Percentiles rank a stretch among this genome's conserved stretches.
Evolutionary conservation across 2,888 invertebrate genomes (phyloP).

Genomic region (Notodonta dromedarius): DNA sequence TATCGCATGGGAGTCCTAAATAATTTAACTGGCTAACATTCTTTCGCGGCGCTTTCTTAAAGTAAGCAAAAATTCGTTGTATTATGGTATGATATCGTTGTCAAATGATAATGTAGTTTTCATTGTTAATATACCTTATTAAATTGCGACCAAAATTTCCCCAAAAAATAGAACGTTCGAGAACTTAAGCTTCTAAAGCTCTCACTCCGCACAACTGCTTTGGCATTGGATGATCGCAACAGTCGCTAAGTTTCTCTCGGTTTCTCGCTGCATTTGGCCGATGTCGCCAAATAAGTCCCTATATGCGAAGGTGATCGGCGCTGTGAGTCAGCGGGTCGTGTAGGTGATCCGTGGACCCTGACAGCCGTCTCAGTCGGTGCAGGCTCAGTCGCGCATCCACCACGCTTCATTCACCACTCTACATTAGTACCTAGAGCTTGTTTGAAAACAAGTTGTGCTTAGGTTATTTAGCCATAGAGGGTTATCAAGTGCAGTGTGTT

Average conservation of each 20-base stretch:
- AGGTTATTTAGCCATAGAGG: slow-evolving; percentile 48
- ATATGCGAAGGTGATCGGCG: slow-evolving; percentile 76
- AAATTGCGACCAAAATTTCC: not conserved
- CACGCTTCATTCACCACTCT: slow-evolving; percentile 57
- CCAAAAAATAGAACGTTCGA: slow-evolving; percentile 7
- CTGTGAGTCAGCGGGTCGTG: slow-evolving; percentile 68
- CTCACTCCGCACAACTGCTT: slow-evolving; percentile 6
- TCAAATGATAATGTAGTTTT: too few species aligned
- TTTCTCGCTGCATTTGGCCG: slow-evolving; percentile 60
- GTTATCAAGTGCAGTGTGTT: slow-evolving; percentile 45
- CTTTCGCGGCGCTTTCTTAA: slow-evolving; percentile 8
- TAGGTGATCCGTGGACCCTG: slow-evolving; percentile 66
- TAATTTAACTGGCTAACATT: slow-evolving; percentile 23
- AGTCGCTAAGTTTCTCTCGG: slow-evolving; percentile 51
- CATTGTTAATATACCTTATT: too few species aligned
- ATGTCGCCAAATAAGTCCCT: slow-evolving; percentile 82
- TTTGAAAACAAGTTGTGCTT: slow-evolving; percentile 47
- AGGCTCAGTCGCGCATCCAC: slow-evolving; percentile 63
- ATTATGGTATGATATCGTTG: too few species aligned
- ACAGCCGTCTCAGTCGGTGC: slow-evolving; percentile 41
- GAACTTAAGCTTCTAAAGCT: slow-evolving; percentile 8
- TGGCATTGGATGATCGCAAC: slow-evolving; percentile 63
- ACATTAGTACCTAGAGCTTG: slow-evolving; percentile 55
- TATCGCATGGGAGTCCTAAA: slow-evolving; percentile 34
- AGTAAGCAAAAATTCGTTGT: too few species aligned